Evolutionary conservation across 2,888 invertebrate genomes (phyloP).

Genomic region (Drosophila rubida): DNA sequence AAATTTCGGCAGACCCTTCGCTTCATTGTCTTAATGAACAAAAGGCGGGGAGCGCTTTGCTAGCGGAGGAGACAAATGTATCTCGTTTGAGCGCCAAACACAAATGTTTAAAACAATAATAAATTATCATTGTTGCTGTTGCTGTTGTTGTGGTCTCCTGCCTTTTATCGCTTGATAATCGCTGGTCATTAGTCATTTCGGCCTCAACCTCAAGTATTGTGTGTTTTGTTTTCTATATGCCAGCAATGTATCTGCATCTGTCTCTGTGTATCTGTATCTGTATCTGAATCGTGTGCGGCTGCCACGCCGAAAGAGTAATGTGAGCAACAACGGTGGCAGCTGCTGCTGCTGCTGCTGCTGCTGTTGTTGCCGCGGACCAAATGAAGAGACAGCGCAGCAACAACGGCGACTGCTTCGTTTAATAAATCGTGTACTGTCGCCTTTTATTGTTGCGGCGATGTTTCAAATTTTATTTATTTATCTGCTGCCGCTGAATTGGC

Average conservation of each 20-base stretch:
- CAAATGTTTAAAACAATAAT: slow-evolving; percentile 82
- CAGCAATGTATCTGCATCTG: slow-evolving; percentile 72
- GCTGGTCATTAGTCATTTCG: slow-evolving; percentile 83
- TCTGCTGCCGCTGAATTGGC: slow-evolving; percentile 81
- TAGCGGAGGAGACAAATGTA: slow-evolving; percentile 70
- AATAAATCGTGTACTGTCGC: slow-evolving; percentile 81
- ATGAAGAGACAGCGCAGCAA: slow-evolving; percentile 52
- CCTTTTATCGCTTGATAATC: slow-evolving; percentile 83
- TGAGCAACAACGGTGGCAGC: slow-evolving; percentile 81
- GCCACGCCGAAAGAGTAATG: slow-evolving; percentile 80
- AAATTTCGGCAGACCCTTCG: slow-evolving; percentile 41
- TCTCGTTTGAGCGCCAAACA: slow-evolving; percentile 80
- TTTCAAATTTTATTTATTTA: slow-evolving; percentile 81
- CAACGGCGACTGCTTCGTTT: slow-evolving; percentile 64
- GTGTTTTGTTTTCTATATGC: slow-evolving; percentile 66
- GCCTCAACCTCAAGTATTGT: slow-evolving; percentile 79
- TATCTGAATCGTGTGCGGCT: slow-evolving; percentile 58
- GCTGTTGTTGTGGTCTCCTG: slow-evolving; percentile 58
- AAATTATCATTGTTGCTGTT: slow-evolving; percentile 69
- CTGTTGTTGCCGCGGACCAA: slow-evolving; percentile 46
- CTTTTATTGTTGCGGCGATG: slow-evolving; percentile 81
- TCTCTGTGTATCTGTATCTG: slow-evolving; percentile 74
- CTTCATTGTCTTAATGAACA: slow-evolving; percentile 75
- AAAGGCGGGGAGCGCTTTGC: slow-evolving; percentile 50
- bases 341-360: slow-evolving; percentile 57